Evolutionary conservation across 2,888 invertebrate species (phyloP).

Genomic region (Drosophila stalkeri): DNA sequence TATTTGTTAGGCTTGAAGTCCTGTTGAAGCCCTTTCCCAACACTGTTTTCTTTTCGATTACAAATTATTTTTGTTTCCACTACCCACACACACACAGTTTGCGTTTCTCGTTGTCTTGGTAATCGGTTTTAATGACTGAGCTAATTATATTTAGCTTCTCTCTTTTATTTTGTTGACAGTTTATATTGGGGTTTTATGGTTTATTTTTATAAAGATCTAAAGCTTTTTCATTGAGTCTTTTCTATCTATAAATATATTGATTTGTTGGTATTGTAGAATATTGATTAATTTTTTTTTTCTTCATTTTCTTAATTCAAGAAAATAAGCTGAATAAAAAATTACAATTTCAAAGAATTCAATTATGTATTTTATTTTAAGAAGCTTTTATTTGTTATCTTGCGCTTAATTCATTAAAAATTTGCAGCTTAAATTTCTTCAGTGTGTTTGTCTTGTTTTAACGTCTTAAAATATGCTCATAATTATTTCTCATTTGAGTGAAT

Average conservation of each 20-base stretch:
- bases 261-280: neutral
- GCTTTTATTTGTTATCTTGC: too few species aligned
- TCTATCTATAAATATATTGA: neutral
- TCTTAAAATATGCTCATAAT: slow-evolving; percentile 9
- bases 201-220: neutral
- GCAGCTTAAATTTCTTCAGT: too few species aligned
- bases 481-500: slow-evolving; percentile 6
- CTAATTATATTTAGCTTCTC: slow-evolving; percentile 29
- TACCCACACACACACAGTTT: neutral
- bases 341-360: too few species aligned
- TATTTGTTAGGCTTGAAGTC: slow-evolving; percentile 4
- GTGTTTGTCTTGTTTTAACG: neutral
- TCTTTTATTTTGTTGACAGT: slow-evolving; percentile 2
- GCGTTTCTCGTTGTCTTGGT: slow-evolving; percentile 5
- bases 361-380: too few species aligned
- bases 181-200: neutral
- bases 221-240: neutral
- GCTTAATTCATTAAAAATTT: neutral
- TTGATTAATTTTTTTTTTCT: neutral
- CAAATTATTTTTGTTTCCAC: slow-evolving; percentile 43
- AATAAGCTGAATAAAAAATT: too few species aligned
- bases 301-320: too few species aligned
- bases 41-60: slow-evolving; percentile 49
- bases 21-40: neutral
- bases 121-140: slow-evolving; percentile 41